phyloP scores from a whole-genome alignment of 2,888 invertebrate species.

The Patella caerulea region DNA sequence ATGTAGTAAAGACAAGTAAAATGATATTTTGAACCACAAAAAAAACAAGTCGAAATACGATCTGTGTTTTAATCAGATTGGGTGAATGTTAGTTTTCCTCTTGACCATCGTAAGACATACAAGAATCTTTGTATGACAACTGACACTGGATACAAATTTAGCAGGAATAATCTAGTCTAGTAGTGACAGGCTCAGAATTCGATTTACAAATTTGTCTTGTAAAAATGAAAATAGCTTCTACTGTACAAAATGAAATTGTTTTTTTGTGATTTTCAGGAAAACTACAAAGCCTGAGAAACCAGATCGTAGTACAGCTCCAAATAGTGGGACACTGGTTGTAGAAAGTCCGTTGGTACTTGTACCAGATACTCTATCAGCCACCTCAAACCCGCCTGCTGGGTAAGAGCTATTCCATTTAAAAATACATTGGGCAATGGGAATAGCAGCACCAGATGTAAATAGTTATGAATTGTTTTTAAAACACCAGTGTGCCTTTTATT shows the following conservation, averaged over 20 bases:
- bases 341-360: constrained; percentile 68
- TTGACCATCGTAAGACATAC: not conserved
- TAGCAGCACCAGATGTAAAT: too few species aligned
- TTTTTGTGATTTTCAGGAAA: constrained; percentile 29
- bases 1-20: too few species aligned
- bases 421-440: too few species aligned
- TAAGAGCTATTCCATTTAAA: constrained; percentile 24
- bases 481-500: too few species aligned
- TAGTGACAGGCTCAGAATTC: too few species aligned
- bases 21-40: too few species aligned
- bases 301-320: constrained; percentile 48
- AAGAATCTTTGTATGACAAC: too few species aligned
- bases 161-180: too few species aligned
- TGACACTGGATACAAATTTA: too few species aligned
- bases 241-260: not conserved
- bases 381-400: constrained; percentile 53
- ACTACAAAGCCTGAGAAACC: constrained; percentile 52
- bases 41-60: too few species aligned
- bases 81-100: not conserved
- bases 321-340: constrained; percentile 54
- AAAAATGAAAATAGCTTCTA: not conserved
- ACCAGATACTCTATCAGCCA: constrained; percentile 60
- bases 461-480: too few species aligned
- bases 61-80: not conserved
- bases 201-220: too few species aligned